Percentiles rank a stretch among this genome's conserved stretches.
phyloP scores from a whole-genome alignment of 2,113 vertebrate species.

The Theristicus caerulescens region DNA sequence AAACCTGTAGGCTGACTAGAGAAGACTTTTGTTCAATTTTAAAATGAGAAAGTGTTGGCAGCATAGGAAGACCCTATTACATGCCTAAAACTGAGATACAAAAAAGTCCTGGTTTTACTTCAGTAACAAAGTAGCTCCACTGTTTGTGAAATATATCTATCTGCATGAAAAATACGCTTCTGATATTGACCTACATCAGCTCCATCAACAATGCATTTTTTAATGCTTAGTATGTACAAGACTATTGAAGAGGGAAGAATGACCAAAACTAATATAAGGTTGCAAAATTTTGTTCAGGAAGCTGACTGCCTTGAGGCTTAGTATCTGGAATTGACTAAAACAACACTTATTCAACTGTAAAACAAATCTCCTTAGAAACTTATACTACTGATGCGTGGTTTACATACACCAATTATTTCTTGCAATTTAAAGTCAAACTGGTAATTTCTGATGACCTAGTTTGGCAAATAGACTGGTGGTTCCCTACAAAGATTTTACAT shows the following conservation, averaged over 20 bases:
- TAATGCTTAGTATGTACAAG: not conserved
- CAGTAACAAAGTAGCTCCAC: not conserved
- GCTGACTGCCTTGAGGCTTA: not conserved
- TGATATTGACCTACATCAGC: not conserved
- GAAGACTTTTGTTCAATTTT: not conserved
- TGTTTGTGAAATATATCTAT: not conserved
- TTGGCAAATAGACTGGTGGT: not conserved
- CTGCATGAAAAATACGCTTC: not conserved
- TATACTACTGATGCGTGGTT: not conserved
- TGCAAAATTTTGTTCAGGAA: not conserved
- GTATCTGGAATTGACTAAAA: not conserved
- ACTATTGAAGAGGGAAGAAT: not conserved
- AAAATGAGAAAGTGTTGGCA: not conserved
- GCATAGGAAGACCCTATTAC: not conserved
- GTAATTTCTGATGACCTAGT: not conserved
- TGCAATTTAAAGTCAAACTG: not conserved
- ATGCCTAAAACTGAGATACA: not conserved
- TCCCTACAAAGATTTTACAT: not conserved
- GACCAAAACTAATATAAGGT: not conserved
- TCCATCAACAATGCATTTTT: not conserved
- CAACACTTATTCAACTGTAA: not conserved
- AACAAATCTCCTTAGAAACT: not conserved
- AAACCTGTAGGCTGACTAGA: not conserved
- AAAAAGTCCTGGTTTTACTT: not conserved
- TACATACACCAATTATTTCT: not conserved